phyloP scores from a whole-genome alignment of 2,888 invertebrate species.

The Willowsia nigromaculata region DNA sequence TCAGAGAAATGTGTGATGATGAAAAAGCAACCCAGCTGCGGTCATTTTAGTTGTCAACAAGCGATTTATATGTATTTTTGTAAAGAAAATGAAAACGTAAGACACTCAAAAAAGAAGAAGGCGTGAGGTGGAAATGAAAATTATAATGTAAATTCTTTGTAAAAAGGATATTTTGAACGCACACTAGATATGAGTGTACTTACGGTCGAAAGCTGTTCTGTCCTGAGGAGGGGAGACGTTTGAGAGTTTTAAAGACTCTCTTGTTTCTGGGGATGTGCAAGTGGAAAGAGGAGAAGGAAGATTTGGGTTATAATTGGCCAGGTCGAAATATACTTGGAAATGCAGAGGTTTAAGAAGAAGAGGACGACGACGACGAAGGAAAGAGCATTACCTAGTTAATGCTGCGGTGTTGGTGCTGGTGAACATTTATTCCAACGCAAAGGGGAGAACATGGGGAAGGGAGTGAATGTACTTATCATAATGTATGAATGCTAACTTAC shows the following conservation, averaged over 20 bases:
- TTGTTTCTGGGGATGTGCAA: constrained; percentile 68
- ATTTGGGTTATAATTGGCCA: constrained; percentile 73
- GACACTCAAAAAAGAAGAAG: constrained; percentile 34
- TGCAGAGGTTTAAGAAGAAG: constrained; percentile 12
- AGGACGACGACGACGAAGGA: constrained; percentile 29
- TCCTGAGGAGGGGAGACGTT: constrained; percentile 76
- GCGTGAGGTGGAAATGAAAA: constrained; percentile 39
- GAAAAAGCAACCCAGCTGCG: constrained; percentile 1
- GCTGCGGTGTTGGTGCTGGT: background rate
- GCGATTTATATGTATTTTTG: constrained; percentile 20
- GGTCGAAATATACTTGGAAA: constrained; percentile 64
- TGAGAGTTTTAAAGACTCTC: constrained; percentile 78
- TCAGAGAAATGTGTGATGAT: constrained; percentile 12
- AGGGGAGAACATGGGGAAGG: constrained; percentile 10
- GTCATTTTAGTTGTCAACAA: constrained; percentile 51
- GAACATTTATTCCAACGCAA: constrained; percentile 26
- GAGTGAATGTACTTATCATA: constrained; percentile 73
- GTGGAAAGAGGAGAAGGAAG: constrained; percentile 63
- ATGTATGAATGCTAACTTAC: constrained; percentile 67
- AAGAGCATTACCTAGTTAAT: constrained; percentile 37
- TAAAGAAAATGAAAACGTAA: constrained; percentile 23
- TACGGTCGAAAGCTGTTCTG: constrained; percentile 99
- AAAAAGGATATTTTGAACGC: constrained; percentile 46
- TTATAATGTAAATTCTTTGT: constrained; percentile 16
- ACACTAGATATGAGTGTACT: constrained; percentile 82